These are phyloP conservation scores for Styela plicata DNA, from an alignment of 23 tunicate species.

Conservation along the genomic window DNA sequence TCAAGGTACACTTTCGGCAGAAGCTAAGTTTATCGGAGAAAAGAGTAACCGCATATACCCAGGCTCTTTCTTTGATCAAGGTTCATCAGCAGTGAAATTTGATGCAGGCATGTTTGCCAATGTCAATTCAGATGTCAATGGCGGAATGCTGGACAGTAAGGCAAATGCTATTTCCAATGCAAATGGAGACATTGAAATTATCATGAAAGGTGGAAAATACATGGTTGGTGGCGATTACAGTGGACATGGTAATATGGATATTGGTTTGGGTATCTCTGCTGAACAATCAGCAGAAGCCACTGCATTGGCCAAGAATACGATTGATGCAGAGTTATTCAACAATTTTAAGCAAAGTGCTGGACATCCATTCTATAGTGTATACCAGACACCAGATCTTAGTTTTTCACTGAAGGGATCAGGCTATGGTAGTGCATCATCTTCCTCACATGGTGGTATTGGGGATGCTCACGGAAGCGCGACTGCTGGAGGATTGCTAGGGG, in stretches of 20 bases:
- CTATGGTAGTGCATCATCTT: not conserved
- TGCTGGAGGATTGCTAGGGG: not conserved
- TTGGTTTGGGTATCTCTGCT: not conserved
- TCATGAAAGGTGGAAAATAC: not conserved
- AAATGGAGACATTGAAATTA: not conserved
- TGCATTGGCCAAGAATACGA: not conserved
- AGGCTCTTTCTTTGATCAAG: not conserved
- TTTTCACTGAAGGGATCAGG: not conserved
- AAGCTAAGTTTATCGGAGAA: conserved; percentile 11
- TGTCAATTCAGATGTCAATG: not conserved
- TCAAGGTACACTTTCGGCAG: not conserved
- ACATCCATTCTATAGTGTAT: not conserved
- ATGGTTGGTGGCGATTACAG: not conserved
- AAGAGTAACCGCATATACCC: conserved; percentile 21
- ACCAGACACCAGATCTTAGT: not conserved
- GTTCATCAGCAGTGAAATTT: not conserved
- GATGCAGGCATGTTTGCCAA: not conserved
- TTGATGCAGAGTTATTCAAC: too few species aligned
- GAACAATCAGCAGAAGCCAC: not conserved
- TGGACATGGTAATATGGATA: not conserved
- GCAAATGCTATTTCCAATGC: not conserved
- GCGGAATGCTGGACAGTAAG: not conserved
- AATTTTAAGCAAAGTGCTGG: too few species aligned
- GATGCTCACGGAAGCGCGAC: not conserved
- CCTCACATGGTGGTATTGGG: not conserved